Conservation (phyloP, 2,113 vertebrate species). For the Cyrtonyx montezumae region DNA sequence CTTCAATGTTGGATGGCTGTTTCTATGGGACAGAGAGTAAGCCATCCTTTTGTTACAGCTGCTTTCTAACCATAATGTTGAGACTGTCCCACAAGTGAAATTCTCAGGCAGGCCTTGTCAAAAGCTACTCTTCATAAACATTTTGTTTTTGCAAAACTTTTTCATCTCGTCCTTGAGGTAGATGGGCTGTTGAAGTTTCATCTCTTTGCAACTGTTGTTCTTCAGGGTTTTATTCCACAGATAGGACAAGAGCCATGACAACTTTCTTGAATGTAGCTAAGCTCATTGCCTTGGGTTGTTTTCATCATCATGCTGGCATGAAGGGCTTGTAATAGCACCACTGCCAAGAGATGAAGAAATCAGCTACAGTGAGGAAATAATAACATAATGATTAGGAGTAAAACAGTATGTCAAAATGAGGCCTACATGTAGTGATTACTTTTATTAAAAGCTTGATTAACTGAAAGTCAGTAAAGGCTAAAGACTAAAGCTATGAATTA, state of each 20-base stretch:
- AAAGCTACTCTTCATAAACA: neutral
- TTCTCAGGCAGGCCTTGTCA: neutral
- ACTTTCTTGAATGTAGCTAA: neutral
- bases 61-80: neutral
- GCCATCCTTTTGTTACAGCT: neutral
- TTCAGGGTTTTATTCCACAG: neutral
- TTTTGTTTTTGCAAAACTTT: neutral
- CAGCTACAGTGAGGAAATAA: neutral
- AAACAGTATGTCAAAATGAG: neutral
- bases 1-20: slow-evolving; percentile 71
- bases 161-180: neutral
- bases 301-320: neutral
- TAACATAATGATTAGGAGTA: neutral
- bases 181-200: neutral
- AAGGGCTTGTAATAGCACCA: neutral
- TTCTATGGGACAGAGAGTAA: slow-evolving; percentile 76
- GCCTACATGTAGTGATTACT: neutral
- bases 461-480: neutral
- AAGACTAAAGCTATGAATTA: slow-evolving; percentile 1
- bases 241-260: neutral
- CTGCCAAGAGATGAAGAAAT: slow-evolving; percentile 48
- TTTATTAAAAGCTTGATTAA: slow-evolving; percentile 15
- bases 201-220: neutral
- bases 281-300: slow-evolving; percentile 9
- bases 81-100: neutral